These are phyloP conservation scores for Cephonodes hylas DNA, from an alignment of 2,888 invertebrate species.

Conservation along the genomic window DNA sequence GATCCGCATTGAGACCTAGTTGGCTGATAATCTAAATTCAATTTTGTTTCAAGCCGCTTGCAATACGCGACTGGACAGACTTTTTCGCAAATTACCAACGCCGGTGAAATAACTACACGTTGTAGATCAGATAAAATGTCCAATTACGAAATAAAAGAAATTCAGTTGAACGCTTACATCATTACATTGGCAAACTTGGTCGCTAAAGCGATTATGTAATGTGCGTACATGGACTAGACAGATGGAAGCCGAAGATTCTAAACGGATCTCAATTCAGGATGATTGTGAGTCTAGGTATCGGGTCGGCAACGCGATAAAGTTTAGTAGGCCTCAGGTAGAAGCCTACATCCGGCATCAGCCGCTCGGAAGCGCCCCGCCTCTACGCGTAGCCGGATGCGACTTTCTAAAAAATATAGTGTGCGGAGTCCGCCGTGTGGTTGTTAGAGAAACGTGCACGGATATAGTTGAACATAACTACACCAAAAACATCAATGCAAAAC, in stretches of 20 bases:
- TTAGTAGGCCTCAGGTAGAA: constrained; percentile 53
- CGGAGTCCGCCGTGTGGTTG: constrained; percentile 35
- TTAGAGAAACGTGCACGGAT: neutral
- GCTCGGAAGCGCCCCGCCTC: constrained; percentile 67
- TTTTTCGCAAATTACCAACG: constrained; percentile 5
- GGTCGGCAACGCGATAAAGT: constrained; percentile 32
- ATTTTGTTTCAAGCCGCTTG: constrained; percentile 34
- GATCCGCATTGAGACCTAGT: constrained; percentile 61
- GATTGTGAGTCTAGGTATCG: neutral
- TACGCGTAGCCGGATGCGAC: constrained; percentile 70
- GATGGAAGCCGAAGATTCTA: neutral
- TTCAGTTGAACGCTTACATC: constrained; percentile 15
- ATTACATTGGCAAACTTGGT: constrained; percentile 19
- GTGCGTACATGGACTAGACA: neutral
- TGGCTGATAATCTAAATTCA: constrained; percentile 50
- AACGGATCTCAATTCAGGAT: neutral
- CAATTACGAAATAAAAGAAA: constrained; percentile 14
- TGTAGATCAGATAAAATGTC: constrained; percentile 3
- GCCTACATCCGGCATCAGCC: constrained; percentile 62
- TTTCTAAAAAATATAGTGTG: constrained; percentile 77
- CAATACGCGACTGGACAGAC: constrained; percentile 1
- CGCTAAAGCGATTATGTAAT: constrained; percentile 27
- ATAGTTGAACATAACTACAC: neutral
- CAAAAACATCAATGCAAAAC: neutral
- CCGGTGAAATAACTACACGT: neutral